Base-by-base conservation (phyloP, 2,888 invertebrate genomes). In the Pyralis farinalis region DNA sequence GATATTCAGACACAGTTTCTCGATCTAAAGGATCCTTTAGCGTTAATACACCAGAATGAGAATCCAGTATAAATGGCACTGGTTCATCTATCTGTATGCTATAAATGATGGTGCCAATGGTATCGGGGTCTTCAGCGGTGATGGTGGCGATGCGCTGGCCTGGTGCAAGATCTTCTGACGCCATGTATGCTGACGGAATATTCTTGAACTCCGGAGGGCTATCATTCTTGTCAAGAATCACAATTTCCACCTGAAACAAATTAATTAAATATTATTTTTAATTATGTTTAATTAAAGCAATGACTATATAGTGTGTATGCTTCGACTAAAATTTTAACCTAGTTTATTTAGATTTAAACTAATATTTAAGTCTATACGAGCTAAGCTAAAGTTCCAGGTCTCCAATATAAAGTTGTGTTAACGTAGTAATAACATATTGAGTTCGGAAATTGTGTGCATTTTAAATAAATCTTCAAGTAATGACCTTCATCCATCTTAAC, bases 181-280 rank as follows among this genome's bases (percentile, higher is more conserved):
- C 94, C 41, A 92, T 90, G 73, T 93, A 95, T 36, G 91, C 91
- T 57, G 94, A 85, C 9, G 94, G 94, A 25, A 93, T 92, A 49
- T 94, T 92, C 57, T 92, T 92, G 90, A 97, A 96, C 40, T 93
- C 92, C 2, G 98, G 98, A n/a, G 97, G 97, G 64, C 96, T 97
- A 90, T 98, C 98, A 79, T 98, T 98, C 82, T 95, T 95, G 86
- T 98, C 98, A 73, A 95, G 78, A 38, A 98, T 94, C 42, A 92
- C 93, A 55, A 98, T 93, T 77, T 92, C 93, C 58, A 97, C 95
- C 97, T 97, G 93, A 12, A 92, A 92, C 12, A 30, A 21, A 25
- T 16, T 16, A 16, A 16, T 16, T 16, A 16, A 3, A 16, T 16
- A 16, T 16, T 16, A 16, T 16, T 16, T 16, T 16, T 16, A 16